Evolutionary conservation across 2,888 invertebrate genomes (phyloP).

Genomic region (Orthonevra nobilis): DNA sequence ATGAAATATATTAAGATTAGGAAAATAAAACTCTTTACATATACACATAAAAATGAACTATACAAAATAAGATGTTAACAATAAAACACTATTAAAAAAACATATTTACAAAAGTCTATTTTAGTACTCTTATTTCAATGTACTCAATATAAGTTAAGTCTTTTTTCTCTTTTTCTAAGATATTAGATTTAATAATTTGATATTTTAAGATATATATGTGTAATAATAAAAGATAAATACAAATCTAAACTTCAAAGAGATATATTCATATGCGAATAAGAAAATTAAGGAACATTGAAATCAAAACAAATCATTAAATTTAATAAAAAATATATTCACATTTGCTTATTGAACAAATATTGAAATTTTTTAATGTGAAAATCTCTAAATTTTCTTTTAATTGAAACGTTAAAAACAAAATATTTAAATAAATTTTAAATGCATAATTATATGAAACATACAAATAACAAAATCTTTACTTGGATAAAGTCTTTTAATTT

Average conservation of each 20-base stretch:
- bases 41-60: not conserved
- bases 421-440: constrained; percentile 9
- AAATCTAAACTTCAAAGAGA: not conserved
- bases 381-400: not conserved
- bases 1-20: constrained; percentile 2
- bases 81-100: not conserved
- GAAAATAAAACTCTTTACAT: not conserved
- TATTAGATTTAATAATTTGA: not conserved
- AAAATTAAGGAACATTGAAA: not conserved
- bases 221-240: not conserved
- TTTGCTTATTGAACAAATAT: constrained; percentile 10
- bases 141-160: constrained; percentile 15
- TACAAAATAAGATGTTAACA: constrained; percentile 24
- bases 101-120: constrained; percentile 48
- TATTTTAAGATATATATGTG: not conserved
- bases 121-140: constrained; percentile 32
- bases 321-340: constrained; percentile 1
- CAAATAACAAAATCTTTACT: constrained; percentile 28
- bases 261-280: not conserved
- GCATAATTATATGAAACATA: constrained; percentile 2
- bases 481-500: constrained; percentile 38
- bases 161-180: constrained; percentile 19
- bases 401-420: constrained; percentile 6
- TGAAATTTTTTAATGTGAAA: constrained; percentile 1
- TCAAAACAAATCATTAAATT: constrained; percentile 6